A percentile compares a stretch with the other conserved stretches of the same genome.
phyloP scores from a whole-genome alignment of 2,113 vertebrate species.

The Charina bottae region DNA sequence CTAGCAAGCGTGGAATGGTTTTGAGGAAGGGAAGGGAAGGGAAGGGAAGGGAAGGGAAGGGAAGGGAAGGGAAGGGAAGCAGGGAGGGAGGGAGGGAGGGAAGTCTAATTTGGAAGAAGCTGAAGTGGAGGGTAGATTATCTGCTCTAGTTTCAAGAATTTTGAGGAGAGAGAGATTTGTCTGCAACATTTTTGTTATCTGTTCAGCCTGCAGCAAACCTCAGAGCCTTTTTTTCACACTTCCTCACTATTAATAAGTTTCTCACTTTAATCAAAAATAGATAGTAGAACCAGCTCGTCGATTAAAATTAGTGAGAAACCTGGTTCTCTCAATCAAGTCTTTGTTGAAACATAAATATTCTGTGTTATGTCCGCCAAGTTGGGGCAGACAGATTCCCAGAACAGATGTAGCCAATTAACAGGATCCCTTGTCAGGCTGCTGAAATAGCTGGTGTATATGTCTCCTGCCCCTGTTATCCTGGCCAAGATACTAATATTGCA shows the following conservation, averaged over 20 bases:
- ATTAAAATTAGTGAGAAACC: constrained; percentile 28
- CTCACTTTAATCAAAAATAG: constrained; percentile 36
- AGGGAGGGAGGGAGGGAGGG: not conserved
- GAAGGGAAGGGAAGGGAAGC: too few relatives aligned
- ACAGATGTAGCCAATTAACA: not conserved
- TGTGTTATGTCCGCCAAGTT: not conserved
- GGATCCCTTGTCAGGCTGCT: not conserved
- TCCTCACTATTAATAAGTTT: not conserved
- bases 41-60: too few relatives aligned
- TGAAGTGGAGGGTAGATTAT: not conserved
- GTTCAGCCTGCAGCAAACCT: constrained; percentile 11
- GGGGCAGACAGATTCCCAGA: constrained; percentile 13
- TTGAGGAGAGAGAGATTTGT: not conserved
- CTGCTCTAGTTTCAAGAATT: not conserved
- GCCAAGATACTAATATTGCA: constrained; percentile 20
- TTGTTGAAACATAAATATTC: fast-evolving
- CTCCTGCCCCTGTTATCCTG: constrained; percentile 38
- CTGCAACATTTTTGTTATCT: constrained; percentile 23
- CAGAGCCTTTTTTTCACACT: constrained; percentile 16
- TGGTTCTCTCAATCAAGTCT: constrained; percentile 8
- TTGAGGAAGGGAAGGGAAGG: not conserved
- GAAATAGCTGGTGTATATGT: not conserved
- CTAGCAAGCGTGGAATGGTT: not conserved
- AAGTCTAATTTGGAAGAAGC: not conserved
- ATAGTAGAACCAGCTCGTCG: not conserved